Percentiles rank a stretch among this genome's conserved stretches.
phyloP scores from a whole-genome alignment of 2,113 vertebrate genomes.

The Gallinago media region DNA sequence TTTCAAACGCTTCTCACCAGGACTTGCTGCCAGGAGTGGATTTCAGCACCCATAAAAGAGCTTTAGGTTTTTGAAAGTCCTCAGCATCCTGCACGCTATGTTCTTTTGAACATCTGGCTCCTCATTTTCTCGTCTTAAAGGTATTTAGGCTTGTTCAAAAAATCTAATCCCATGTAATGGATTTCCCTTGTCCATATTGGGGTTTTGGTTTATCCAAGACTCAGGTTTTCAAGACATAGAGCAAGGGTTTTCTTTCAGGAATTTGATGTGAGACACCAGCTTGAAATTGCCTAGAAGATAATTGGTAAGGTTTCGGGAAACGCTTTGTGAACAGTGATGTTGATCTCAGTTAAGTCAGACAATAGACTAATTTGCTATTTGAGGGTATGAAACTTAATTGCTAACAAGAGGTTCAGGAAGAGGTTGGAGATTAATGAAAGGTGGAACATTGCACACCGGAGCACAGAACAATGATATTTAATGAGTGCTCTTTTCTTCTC shows the following conservation, averaged over 20 bases:
- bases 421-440: constrained; percentile 33
- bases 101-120: background rate
- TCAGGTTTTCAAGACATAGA: background rate
- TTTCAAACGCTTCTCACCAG: background rate
- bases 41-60: background rate
- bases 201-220: background rate
- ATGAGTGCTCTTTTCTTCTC: constrained; percentile 56
- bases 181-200: background rate
- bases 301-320: constrained; percentile 13
- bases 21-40: background rate
- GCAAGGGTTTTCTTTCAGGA: background rate
- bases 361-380: constrained; percentile 52
- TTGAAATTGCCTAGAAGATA: background rate
- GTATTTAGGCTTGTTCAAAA: background rate
- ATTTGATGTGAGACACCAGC: background rate
- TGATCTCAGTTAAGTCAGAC: background rate
- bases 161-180: background rate
- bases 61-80: background rate
- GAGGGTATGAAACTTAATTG: constrained; percentile 47
- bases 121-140: background rate
- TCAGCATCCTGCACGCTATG: background rate
- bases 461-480: constrained; percentile 46
- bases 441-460: constrained; percentile 1
- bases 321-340: background rate
- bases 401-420: background rate